Conservation (phyloP, 2,797 vertebrate species). For the Anabas testudineus region DNA sequence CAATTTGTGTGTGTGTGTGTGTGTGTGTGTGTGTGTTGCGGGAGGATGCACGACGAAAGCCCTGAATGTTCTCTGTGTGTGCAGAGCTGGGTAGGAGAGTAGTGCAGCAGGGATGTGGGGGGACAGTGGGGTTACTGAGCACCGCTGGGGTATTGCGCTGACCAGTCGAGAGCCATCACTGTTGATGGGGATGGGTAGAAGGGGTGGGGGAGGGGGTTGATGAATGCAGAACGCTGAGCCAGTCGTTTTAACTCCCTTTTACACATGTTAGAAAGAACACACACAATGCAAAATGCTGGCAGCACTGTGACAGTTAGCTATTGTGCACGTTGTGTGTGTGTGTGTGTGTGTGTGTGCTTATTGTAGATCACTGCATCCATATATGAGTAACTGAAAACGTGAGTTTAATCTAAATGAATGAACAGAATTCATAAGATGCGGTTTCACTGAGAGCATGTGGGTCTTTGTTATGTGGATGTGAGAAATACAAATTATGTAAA, state of each 20-base stretch:
- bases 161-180: constrained; percentile 66
- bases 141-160: constrained; percentile 52
- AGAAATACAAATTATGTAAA: neutral
- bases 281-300: constrained; percentile 82
- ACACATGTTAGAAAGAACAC: constrained; percentile 81
- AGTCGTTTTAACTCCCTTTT: constrained; percentile 76
- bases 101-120: constrained; percentile 32
- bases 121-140: constrained; percentile 56
- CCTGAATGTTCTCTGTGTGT: constrained; percentile 42
- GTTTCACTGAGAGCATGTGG: neutral
- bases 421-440: neutral
- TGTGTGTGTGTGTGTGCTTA: constrained; percentile 34
- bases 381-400: neutral
- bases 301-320: constrained; percentile 65
- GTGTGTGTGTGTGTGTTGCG: constrained; percentile 16
- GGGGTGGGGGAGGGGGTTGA: constrained; percentile 7
- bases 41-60: constrained; percentile 9
- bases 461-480: neutral
- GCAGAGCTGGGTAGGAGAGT: constrained; percentile 24
- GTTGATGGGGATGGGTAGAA: constrained; percentile 12
- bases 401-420: neutral
- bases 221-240: constrained; percentile 84
- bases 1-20: constrained; percentile 43
- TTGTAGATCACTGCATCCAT: constrained; percentile 22
- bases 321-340: constrained; percentile 63